These are phyloP conservation scores for Dastarcus helophoroides DNA, from an alignment of 2,888 invertebrate species.

Conservation along the genomic window DNA sequence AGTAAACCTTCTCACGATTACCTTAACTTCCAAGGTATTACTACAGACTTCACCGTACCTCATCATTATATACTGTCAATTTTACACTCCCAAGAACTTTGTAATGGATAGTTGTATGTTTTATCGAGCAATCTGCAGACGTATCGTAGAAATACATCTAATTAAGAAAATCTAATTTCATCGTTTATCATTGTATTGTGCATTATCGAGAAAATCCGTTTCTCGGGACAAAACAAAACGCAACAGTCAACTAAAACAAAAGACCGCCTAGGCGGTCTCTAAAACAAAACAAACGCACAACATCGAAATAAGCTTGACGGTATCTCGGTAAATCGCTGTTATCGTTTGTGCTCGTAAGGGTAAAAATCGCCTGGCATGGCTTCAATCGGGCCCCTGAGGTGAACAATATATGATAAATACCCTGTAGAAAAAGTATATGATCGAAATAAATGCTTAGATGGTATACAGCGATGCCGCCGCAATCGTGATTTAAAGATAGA, in stretches of 20 bases:
- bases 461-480: slow-evolving; percentile 21
- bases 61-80: too few species aligned
- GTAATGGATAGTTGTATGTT: too few species aligned
- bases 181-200: too few species aligned
- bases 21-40: too few species aligned
- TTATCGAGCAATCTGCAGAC: too few species aligned
- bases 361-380: slow-evolving; percentile 7
- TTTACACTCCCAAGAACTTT: too few species aligned
- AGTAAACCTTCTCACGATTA: too few species aligned
- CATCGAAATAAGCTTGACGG: slow-evolving; percentile 17
- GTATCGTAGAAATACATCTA: too few species aligned
- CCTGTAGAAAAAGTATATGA: slow-evolving; percentile 29
- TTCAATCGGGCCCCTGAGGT: slow-evolving; percentile 20
- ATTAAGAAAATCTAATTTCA: too few species aligned
- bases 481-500: slow-evolving; percentile 23
- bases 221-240: slow-evolving; percentile 16
- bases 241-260: slow-evolving; percentile 17
- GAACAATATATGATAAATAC: slow-evolving; percentile 32
- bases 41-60: too few species aligned
- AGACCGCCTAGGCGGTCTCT: slow-evolving; percentile 19
- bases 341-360: slow-evolving; percentile 4
- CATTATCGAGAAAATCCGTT: too few species aligned
- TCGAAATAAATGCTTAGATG: slow-evolving; percentile 31
- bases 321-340: slow-evolving; percentile 1
- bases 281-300: slow-evolving; percentile 19